Base-by-base conservation (phyloP, 2,113 vertebrate genomes). In the Maccullochella peelii region DNA sequence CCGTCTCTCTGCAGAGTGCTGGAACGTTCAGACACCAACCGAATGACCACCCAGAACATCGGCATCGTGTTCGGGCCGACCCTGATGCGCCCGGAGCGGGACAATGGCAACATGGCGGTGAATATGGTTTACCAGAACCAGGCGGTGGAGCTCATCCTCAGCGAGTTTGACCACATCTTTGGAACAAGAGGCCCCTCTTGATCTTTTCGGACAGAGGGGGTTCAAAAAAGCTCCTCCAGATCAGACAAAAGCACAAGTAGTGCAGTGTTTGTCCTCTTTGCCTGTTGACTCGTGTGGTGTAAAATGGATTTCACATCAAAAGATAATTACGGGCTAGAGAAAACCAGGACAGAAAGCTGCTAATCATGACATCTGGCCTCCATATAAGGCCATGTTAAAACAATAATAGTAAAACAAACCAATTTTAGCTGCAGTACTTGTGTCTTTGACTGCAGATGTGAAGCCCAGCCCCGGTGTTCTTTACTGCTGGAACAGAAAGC, bases 41-140 rank as follows among this genome's bases (percentile, higher is more conserved):
- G 97, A 65, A 98, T 99, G 98, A 97, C 96, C 1, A 95, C 96
- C 9, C 97, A 98, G 91, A 98, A 98, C 94, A 95, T 98, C 30
- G 97, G 97, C 72, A 98, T 98, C n/a, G 97, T 98, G 73, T 99
- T 98, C 6, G 98, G 97, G 5, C 97, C 97, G 0, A 98, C 98
- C 0, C 93, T 99, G 57, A 96, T 98, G 95, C 95, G 97, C 14
- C 95, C 97, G 0, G 96, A 98, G 91, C 91, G 93, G 66, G 97
- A 99, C 85, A 93, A 89, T 20, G 91, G 93, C 74, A 97, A 97
- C 93, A 96, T 97, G 94, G 96, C 96, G 1, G 87, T 95, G 27
- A 96, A 95, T 80, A 96, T 97, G 96, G 81, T 96, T 15, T 96
- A 96, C 90, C 97, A 97, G 92, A 97, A 96, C 91, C 97, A 97